phyloP scores from a whole-genome alignment of 2,113 vertebrate genomes.

The Hippocampus comes region DNA sequence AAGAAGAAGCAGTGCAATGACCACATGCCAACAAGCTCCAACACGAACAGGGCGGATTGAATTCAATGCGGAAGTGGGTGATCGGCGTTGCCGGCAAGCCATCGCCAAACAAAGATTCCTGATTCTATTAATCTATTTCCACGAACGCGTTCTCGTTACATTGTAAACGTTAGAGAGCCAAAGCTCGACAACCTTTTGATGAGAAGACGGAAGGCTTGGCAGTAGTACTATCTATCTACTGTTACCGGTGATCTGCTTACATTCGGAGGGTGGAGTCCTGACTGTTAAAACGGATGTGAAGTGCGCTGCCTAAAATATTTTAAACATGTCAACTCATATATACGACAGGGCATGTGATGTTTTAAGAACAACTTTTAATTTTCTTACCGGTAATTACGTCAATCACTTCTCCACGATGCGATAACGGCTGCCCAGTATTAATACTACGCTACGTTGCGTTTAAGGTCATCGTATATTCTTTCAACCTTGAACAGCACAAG shows the following conservation, averaged over 20 bases:
- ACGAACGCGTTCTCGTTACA: rapidly evolving
- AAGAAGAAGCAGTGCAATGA: neutral
- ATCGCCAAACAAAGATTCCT: neutral
- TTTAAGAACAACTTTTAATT: constrained; percentile 11
- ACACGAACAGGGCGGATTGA: constrained; percentile 33
- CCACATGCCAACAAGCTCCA: constrained; percentile 21
- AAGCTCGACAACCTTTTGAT: neutral
- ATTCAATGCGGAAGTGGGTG: constrained; percentile 57
- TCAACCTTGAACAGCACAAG: neutral
- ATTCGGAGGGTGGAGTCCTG: constrained; percentile 4
- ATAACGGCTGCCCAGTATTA: constrained; percentile 13
- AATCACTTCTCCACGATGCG: constrained; percentile 25
- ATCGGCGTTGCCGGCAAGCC: constrained; percentile 40
- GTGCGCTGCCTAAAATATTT: rapidly evolving
- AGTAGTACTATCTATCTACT: constrained; percentile 25
- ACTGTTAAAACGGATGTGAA: neutral
- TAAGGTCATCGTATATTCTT: constrained; percentile 19
- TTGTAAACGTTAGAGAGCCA: neutral
- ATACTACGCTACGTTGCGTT: constrained; percentile 26
- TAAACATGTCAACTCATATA: neutral
- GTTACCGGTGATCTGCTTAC: constrained; percentile 10
- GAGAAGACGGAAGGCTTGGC: constrained; percentile 10
- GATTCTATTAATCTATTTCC: neutral
- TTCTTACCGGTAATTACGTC: constrained; percentile 8
- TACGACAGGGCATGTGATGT: rapidly evolving